phyloP scores from a whole-genome alignment of 2,797 vertebrate species.

The Hippocampus kuda region DNA sequence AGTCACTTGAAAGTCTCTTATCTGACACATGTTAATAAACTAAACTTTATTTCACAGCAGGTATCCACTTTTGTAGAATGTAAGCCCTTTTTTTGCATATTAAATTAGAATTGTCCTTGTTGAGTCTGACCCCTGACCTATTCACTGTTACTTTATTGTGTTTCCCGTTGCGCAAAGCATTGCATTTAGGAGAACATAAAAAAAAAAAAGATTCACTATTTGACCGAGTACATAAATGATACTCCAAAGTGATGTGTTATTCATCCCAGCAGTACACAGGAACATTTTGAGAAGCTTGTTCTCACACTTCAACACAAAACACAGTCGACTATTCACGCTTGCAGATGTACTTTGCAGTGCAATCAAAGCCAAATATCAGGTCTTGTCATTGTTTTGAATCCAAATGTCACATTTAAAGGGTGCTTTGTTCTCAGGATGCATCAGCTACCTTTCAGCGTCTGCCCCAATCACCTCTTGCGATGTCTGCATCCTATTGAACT shows the following conservation, averaged over 20 bases:
- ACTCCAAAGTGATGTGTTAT: not conserved
- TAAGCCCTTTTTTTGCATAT: constrained; percentile 33
- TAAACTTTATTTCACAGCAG: constrained; percentile 68
- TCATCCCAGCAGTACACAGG: not conserved
- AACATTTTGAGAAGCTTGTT: not conserved
- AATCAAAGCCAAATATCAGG: constrained; percentile 30
- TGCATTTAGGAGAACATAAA: not conserved
- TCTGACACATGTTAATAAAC: constrained; percentile 69
- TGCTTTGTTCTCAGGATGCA: constrained; percentile 38
- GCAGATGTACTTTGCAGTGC: constrained; percentile 9
- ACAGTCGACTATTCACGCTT: not conserved
- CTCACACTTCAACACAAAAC: not conserved
- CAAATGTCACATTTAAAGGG: constrained; percentile 62
- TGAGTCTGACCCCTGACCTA: constrained; percentile 32
- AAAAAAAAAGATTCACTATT: not conserved
- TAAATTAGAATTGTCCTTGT: constrained; percentile 24
- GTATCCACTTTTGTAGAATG: constrained; percentile 49
- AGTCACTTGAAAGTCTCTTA: constrained; percentile 74
- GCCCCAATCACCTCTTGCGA: constrained; percentile 54
- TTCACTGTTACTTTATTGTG: constrained; percentile 1
- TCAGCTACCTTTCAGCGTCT: constrained; percentile 55
- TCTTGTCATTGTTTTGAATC: constrained; percentile 17
- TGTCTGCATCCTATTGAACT: constrained; percentile 56
- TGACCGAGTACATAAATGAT: not conserved
- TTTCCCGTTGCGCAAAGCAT: not conserved